Percentiles rank a stretch among this genome's conserved stretches.
Evolutionary conservation across 2,113 vertebrate genomes (phyloP).

Genomic region (Hippoglossus stenolepis): DNA sequence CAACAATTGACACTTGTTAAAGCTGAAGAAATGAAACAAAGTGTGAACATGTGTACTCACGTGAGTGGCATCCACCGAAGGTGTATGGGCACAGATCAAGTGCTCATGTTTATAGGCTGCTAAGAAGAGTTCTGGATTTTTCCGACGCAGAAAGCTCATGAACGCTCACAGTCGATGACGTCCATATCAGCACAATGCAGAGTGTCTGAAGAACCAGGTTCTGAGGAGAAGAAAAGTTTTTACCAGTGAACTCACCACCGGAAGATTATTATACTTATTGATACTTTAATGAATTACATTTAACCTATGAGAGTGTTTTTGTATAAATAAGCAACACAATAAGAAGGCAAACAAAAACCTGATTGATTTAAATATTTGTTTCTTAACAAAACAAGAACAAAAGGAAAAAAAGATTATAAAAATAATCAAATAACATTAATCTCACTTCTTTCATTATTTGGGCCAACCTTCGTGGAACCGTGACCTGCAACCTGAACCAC

Average conservation of each 20-base stretch:
- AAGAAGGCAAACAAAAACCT: background rate
- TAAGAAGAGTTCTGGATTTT: no score
- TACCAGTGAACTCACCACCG: background rate
- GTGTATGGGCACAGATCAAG: background rate
- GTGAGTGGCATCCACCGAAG: background rate
- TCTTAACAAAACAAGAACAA: no score
- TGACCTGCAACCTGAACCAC: background rate
- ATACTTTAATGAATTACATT: no score
- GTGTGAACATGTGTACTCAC: background rate
- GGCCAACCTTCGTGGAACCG: background rate
- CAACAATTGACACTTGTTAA: no score
- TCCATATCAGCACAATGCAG: constrained; percentile 11
- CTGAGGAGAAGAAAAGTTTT: background rate
- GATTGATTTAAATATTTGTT: no score
- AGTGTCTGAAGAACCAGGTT: background rate
- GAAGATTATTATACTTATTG: background rate
- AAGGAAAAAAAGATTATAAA: background rate
- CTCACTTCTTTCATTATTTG: constrained; percentile 12
- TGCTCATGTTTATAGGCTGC: background rate
- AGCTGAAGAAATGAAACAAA: background rate
- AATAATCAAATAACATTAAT: background rate
- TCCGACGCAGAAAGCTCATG: no score
- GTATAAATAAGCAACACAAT: no score
- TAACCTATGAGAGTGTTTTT: no score
- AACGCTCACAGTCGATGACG: background rate